Evolutionary conservation across 2,797 vertebrate genomes (phyloP).

Genomic region (Hirundo rustica): DNA sequence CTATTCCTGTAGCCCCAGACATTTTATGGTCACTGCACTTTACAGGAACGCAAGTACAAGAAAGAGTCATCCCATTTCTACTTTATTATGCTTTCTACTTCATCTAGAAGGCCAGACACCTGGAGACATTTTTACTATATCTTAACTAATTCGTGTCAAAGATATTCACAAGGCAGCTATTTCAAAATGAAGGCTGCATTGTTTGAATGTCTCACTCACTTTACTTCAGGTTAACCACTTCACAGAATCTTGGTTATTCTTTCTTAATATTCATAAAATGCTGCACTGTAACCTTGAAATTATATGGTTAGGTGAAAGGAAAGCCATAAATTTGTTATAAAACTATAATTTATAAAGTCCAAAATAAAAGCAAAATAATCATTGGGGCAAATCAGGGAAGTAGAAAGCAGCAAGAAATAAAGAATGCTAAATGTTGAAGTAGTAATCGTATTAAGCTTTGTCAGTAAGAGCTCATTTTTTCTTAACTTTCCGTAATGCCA

Average conservation of each 20-base stretch:
- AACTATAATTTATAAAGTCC: neutral
- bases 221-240: neutral
- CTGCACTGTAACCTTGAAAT: neutral
- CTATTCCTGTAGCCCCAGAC: neutral
- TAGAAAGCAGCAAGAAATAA: neutral
- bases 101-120: neutral
- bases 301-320: neutral
- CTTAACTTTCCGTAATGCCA: neutral
- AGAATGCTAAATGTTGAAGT: neutral
- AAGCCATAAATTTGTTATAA: neutral
- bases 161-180: neutral
- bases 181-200: neutral
- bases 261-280: neutral
- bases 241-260: neutral
- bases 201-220: neutral
- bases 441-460: conserved; percentile 22
- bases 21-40: neutral
- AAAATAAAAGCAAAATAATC: conserved; percentile 19
- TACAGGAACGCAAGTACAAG: neutral
- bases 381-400: neutral
- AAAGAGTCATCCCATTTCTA: neutral
- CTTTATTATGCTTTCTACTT: neutral
- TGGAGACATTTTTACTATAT: neutral
- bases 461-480: neutral
- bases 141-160: neutral